These are phyloP conservation scores for Saxicola maurus DNA, from an alignment of 2,797 vertebrate species.

Conservation along the genomic window DNA sequence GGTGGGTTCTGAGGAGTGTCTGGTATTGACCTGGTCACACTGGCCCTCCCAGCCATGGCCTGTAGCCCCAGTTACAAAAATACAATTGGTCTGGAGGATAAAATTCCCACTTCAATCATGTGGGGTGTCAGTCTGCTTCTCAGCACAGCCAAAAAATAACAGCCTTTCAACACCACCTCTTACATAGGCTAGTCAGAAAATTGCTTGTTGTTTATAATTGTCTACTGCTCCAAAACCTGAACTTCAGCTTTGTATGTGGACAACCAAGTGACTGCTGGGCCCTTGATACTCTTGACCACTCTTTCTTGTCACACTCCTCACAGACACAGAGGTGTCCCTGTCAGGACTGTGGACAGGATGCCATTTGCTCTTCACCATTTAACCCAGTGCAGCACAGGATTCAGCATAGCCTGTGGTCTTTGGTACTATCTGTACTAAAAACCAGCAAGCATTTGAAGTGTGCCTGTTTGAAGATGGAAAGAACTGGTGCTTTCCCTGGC, in stretches of 20 bases:
- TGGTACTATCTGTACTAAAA: neutral
- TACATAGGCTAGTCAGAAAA: neutral
- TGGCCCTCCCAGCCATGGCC: neutral
- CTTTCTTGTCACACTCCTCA: neutral
- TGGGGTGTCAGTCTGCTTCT: neutral
- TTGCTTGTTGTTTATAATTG: neutral
- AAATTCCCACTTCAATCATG: neutral
- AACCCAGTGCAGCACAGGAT: neutral
- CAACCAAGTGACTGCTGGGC: neutral
- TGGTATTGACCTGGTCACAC: neutral
- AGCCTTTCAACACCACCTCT: neutral
- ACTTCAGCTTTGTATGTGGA: neutral
- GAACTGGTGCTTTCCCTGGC: neutral
- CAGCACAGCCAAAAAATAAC: neutral
- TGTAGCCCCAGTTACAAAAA: neutral
- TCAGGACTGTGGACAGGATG: neutral
- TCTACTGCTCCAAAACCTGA: neutral
- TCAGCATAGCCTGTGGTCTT: neutral
- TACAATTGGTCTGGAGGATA: neutral
- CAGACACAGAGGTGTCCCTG: neutral
- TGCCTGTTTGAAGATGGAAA: neutral
- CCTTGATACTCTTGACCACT: neutral
- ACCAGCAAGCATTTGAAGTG: neutral
- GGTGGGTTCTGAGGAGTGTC: neutral
- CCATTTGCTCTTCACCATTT: neutral